Percentiles rank a stretch among this genome's conserved stretches.
Conservation (phyloP, 2,113 vertebrate genomes). For the Danionella cerebrum region DNA sequence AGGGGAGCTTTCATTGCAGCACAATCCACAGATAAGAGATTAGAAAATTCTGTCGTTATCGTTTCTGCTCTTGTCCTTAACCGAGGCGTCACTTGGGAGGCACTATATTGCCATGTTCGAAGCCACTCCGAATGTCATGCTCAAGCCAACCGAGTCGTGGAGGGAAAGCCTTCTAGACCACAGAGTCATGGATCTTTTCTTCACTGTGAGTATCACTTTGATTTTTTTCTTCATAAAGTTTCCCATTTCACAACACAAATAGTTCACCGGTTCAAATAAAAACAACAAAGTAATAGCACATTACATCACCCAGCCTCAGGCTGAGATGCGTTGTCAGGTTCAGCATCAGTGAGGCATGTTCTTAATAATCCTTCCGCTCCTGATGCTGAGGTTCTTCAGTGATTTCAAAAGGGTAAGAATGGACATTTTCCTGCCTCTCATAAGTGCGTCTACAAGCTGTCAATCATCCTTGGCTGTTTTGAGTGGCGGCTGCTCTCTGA, state of each 20-base stretch:
- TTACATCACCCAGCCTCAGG: too few species aligned
- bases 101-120: conserved; percentile 99
- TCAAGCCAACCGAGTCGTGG: conserved; percentile 97
- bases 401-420: not conserved
- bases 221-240: not conserved
- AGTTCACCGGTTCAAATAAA: too few species aligned
- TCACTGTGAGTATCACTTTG: conserved; percentile 79
- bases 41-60: conserved; percentile 53
- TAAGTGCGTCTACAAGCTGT: conserved; percentile 7
- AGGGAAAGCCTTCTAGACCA: conserved; percentile 95
- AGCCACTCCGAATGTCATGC: conserved; percentile 95
- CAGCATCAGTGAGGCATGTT: too few species aligned
- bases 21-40: not conserved
- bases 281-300: too few species aligned
- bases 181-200: conserved; percentile 98
- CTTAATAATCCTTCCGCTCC: too few species aligned
- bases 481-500: not conserved
- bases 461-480: not conserved
- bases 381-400: too few species aligned
- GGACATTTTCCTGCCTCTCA: conserved; percentile 5
- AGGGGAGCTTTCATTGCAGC: not conserved
- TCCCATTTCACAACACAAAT: too few species aligned
- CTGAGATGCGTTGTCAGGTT: too few species aligned
- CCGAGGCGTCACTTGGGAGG: conserved; percentile 90
- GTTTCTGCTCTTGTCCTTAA: conserved; percentile 84